Base-by-base conservation (phyloP, 1,140 invertebrate genomes). In the Neocloeon triangulifer region DNA sequence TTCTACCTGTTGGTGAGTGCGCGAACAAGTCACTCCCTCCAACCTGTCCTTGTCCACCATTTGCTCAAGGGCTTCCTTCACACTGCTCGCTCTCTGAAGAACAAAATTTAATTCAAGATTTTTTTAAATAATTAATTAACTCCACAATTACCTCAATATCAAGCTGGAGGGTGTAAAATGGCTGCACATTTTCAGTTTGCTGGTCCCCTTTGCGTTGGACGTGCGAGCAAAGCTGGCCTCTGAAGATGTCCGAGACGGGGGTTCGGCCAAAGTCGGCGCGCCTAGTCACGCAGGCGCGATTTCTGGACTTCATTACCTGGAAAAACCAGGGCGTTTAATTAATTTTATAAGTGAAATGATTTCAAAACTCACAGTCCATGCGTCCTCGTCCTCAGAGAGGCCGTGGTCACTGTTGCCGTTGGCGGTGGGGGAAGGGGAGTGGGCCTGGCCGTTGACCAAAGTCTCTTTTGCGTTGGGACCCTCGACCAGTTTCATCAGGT, bases 211-310 rank as follows among this genome's bases (percentile, higher is more conserved):
- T 62, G 37, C 81, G 65, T 34, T 74, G 71, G 30, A 91, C 61
- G 7, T 74, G 67, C n/a, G 79, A 80, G 30, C 84, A 66, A 23
- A 88, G 63, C 46, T 84, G 73, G 12, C 89, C 88, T 32, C 80
- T 68, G 56, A 94, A 92, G 37, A 94, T 88, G 42, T 88, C 78
- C 15, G 79, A 82, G 4, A 94, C 61, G 1, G 86, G 85, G n/a
- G 84, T 85, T 40, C 69, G 67, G 30, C 61, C 70, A 49, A 85
- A 73, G 41, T 74, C 69, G 22, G 79, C 76, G 43, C 71, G 72
- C 25, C 82, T 58, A 30, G 84, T 86, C 15, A 86, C 64, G 23
- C 75, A 69, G 37, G 78, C 74, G 52, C 80, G 82, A 52, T 91
- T 88, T 45, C 75, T 76, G 7, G 73, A 70, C 3, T 76, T 82